Base-by-base conservation (phyloP, 2,888 invertebrate species). In the Nebria brevicollis region DNA sequence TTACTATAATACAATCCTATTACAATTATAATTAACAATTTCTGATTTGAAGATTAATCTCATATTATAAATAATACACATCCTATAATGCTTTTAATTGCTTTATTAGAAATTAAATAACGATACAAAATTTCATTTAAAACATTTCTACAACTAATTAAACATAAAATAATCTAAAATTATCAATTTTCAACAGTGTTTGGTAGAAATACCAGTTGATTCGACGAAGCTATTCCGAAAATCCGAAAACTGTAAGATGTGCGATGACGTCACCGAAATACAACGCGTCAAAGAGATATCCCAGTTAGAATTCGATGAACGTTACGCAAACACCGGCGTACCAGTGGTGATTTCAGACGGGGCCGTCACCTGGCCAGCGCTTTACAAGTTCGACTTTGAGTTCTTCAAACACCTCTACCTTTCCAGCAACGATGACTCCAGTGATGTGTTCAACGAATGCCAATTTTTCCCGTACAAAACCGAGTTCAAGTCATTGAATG, bases 401-500 rank as follows among this genome's bases (percentile, higher is more conserved):
- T 98, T 96, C 89, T 96, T 98, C 88, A 94, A 94, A 84, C 90
- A 93, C 5, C 91, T 96, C 78, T 97, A 98, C 89, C 90, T 91
- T 43, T 91, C 90, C 76, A 89, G 89, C 0, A 91, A 91, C 84
- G 83, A 85, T 73, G 82, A 84, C 75, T 82, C 77, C 15, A 66
- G 90, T 84, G 83, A 85, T 72, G 77, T 78, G 74, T 82, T 85
- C 7, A 86, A 85, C 77, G 93, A 94, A 84, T 98, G 98, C 85
- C 98, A 98, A 88, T 98, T 97, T 89, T 96, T 98, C 87, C 96
- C 98, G 0, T 98, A 98, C 89, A 93, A 95, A 89, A 97, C 97
- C 0, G 95, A 96, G 64, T 95, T 98, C 86, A 90, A 89, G 43
- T 94, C 92, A 72, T 90, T 98, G 0, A 90, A 91, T 75, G 95